Evolutionary conservation across 1,140 invertebrate species (phyloP).

Genomic region (Pseudobourletiella spinata): DNA sequence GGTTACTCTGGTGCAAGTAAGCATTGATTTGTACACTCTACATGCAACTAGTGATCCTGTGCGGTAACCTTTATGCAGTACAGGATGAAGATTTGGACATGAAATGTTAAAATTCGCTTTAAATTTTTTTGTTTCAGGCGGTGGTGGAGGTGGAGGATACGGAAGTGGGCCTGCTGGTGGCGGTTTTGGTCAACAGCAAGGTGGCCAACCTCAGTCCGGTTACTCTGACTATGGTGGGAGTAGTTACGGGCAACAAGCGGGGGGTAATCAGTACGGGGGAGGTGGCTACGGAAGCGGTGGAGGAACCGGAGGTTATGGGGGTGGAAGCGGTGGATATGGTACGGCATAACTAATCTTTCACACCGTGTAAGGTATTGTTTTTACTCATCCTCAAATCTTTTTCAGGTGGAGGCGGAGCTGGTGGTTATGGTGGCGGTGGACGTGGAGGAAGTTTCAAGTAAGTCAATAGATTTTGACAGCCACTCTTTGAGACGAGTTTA

Average conservation of each 20-base stretch:
- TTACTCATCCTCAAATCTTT: too few relatives aligned
- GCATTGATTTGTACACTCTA: not conserved
- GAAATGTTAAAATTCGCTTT: too few relatives aligned
- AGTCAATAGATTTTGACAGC: constrained; percentile 10
- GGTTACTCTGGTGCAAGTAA: not conserved
- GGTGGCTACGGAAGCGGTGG: constrained; percentile 9
- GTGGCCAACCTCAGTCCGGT: constrained; percentile 24
- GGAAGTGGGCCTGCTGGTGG: constrained; percentile 19
- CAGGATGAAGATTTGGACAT: too few relatives aligned
- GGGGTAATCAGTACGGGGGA: constrained; percentile 27
- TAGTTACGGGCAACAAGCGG: constrained; percentile 16
- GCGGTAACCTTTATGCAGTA: too few relatives aligned
- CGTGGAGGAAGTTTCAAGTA: constrained; percentile 32
- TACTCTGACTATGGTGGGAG: constrained; percentile 27
- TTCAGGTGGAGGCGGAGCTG: not conserved
- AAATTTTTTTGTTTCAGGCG: not conserved
- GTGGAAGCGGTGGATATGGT: constrained; percentile 15
- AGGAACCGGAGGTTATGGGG: constrained; percentile 2
- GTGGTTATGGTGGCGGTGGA: constrained; percentile 20
- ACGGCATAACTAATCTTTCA: not conserved
- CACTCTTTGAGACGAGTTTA: too few relatives aligned
- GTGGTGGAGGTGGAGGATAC: constrained; percentile 9
- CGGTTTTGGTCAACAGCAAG: constrained; percentile 16
- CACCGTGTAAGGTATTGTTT: too few relatives aligned
- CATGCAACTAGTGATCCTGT: too few relatives aligned